Percentiles rank a stretch among this genome's conserved stretches.
These are phyloP conservation scores for Cardiocondyla obscurior DNA, from an alignment of 1,140 invertebrate genomes.

Conservation along the genomic window DNA sequence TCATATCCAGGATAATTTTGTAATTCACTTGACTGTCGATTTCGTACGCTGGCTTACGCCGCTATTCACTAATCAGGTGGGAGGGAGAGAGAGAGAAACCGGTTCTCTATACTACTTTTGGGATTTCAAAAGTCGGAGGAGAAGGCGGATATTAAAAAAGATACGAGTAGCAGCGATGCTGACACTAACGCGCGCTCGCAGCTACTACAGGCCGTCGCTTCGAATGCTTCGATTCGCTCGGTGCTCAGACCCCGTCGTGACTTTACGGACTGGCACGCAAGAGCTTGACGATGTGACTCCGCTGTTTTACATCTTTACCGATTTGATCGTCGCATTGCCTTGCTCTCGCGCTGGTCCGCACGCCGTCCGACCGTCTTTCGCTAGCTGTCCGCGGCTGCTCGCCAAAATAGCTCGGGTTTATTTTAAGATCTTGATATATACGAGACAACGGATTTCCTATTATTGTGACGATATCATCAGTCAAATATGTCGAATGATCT, in stretches of 20 bases:
- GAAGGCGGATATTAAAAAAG: constrained; percentile 48
- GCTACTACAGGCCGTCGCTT: constrained; percentile 68
- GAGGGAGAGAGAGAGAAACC: constrained; percentile 45
- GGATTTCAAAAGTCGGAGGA: constrained; percentile 50
- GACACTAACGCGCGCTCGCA: constrained; percentile 75
- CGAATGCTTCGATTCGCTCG: constrained; percentile 13
- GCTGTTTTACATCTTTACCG: constrained; percentile 49
- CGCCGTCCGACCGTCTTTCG: constrained; percentile 13
- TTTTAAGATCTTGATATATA: constrained; percentile 11
- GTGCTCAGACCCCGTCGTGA: constrained; percentile 14
- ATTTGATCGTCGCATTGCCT: constrained; percentile 39
- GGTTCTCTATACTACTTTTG: constrained; percentile 59
- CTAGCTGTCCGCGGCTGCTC: constrained; percentile 6
- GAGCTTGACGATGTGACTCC: constrained; percentile 37
- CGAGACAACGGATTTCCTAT: constrained; percentile 26
- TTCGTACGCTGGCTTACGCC: constrained; percentile 49
- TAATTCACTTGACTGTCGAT: constrained; percentile 49
- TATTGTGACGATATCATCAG: neutral
- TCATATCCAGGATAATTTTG: constrained; percentile 60
- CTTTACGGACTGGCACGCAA: constrained; percentile 19
- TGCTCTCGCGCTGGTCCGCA: constrained; percentile 12
- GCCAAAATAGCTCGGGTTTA: constrained; percentile 41
- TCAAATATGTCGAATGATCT: neutral
- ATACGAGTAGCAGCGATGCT: constrained; percentile 72
- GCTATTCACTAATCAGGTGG: constrained; percentile 60